Evolutionary conservation across 2,797 vertebrate genomes (phyloP), one percentile per base, ranked within the genome.

Genomic region (Karalla daura): DNA sequence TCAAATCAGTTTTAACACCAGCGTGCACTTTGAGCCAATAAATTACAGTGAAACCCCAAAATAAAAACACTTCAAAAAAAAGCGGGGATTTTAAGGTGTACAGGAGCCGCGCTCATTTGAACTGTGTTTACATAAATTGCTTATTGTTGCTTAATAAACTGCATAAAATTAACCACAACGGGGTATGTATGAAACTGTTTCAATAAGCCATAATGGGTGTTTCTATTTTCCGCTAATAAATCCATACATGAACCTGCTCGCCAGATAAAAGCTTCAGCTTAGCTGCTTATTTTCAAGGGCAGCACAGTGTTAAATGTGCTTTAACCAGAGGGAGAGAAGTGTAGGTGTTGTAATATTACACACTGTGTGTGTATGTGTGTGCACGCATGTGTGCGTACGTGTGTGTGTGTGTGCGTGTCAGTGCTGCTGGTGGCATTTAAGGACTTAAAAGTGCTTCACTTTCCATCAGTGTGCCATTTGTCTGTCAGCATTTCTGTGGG

Each of bases 1-100:
- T 91, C 88, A 92, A 91, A 92, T 93, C 86, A 86, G 85, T 87
- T 92, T 92, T 89, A 92, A 92, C 90, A 88, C 78, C 70, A 86
- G 69, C 25, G n/a, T 74, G 86, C 90, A 91, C 91, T 94, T 91
- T 91, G 91, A 92, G 92, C 87, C 84, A 92, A 89, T 90, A 89
- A 91, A 93, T 91, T 86, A 89, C 74, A 75, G 86, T 61, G 78
- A 88, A 86, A 63, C 60, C 86, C 84, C 61, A 70, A 93, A 93
- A 93, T 90, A 87, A 92, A 89, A 90, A 74, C 30, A 80, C 77
- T 89, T 90, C 61, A 86, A 89, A 90, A 90, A 83, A 80, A 53
- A n/a, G n/a, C n/a, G 55, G 63, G 75, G 53, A 65, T 63, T 80
- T 81, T 74, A 75, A 88, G 89, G 84, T 90, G 87, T 84, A 86